A percentile compares a stretch with the other conserved stretches of the same genome.
phyloP scores from a whole-genome alignment of 2,113 vertebrate species.

The Ammospiza nelsoni region DNA sequence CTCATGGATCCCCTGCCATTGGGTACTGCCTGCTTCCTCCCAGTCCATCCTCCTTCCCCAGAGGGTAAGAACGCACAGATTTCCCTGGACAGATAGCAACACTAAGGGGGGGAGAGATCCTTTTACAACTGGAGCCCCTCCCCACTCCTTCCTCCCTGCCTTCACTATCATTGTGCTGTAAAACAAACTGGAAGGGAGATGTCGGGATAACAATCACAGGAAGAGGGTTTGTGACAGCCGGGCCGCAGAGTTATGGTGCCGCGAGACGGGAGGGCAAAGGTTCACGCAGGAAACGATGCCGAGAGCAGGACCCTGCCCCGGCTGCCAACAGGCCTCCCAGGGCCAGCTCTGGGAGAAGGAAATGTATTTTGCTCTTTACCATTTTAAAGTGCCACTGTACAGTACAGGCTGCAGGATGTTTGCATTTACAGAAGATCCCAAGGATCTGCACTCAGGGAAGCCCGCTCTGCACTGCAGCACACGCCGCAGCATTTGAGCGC shows the following conservation, averaged over 20 bases:
- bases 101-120: neutral
- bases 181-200: slow-evolving; percentile 41
- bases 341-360: neutral
- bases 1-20: neutral
- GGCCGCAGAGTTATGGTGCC: slow-evolving; percentile 10
- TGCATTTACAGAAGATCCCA: neutral
- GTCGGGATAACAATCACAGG: slow-evolving; percentile 37
- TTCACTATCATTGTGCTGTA: neutral
- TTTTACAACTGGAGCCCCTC: neutral
- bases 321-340: neutral
- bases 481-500: neutral
- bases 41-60: neutral
- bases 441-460: neutral
- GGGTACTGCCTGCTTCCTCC: neutral
- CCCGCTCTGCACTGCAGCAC: neutral
- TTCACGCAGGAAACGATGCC: neutral
- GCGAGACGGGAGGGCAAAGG: neutral
- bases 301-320: neutral
- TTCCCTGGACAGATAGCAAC: neutral
- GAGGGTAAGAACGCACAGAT: neutral
- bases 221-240: slow-evolving; percentile 41
- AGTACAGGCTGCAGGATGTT: neutral
- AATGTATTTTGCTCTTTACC: neutral
- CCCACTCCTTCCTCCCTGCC: slow-evolving; percentile 23
- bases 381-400: neutral